Evolutionary conservation across 2,113 vertebrate genomes (phyloP).

Genomic region (Erpornis zantholeuca): DNA sequence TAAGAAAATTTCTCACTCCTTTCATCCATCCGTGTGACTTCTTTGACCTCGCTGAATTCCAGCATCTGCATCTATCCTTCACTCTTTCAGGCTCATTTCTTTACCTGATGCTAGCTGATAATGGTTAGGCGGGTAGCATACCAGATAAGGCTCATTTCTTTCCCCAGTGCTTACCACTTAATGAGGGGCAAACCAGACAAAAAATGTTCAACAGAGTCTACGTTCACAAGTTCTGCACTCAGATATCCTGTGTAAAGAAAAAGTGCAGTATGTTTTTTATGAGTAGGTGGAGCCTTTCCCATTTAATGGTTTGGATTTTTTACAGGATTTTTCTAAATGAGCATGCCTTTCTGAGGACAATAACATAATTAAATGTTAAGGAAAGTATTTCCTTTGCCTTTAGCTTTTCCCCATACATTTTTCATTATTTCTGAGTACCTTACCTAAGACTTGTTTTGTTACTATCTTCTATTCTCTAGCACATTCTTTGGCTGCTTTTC

Average conservation of each 20-base stretch:
- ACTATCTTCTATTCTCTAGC: background rate
- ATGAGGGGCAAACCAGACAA: background rate
- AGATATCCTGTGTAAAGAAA: background rate
- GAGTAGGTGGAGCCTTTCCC: background rate
- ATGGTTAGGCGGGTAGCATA: constrained; percentile 26
- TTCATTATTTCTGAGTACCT: background rate
- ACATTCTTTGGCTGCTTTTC: constrained; percentile 15
- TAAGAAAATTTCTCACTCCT: background rate
- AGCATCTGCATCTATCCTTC: constrained; percentile 11
- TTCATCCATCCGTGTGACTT: background rate
- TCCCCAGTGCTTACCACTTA: background rate
- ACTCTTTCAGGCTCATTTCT: constrained; percentile 57
- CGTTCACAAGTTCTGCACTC: background rate
- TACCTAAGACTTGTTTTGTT: background rate
- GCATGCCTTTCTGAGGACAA: background rate
- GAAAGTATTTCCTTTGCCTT: background rate
- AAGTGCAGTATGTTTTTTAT: background rate
- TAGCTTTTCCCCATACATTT: background rate
- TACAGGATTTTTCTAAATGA: background rate
- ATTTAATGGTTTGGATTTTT: background rate
- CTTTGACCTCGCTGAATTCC: constrained; percentile 15
- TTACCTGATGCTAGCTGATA: constrained; percentile 49
- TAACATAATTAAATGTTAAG: background rate
- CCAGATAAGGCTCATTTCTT: constrained; percentile 27
- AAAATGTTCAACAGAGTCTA: background rate